Conservation (phyloP, 2,797 vertebrate species). For the Acropternis orthonyx region DNA sequence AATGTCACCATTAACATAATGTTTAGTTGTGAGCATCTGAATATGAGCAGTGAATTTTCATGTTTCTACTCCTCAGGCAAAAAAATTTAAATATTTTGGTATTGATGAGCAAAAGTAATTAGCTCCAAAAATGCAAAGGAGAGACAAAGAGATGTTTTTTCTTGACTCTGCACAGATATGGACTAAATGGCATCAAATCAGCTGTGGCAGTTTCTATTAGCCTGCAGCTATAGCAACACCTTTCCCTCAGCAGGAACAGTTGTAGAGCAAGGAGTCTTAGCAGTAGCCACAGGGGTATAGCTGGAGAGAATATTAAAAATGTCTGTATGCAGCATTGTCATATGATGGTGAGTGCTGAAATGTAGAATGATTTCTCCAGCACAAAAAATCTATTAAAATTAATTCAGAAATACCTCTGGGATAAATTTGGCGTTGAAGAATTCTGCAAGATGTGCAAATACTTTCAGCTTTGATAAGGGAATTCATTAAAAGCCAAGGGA, state of each 20-base stretch:
- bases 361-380: conserved; percentile 35
- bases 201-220: conserved; percentile 49
- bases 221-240: conserved; percentile 61
- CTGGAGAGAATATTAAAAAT: conserved; percentile 53
- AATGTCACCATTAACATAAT: background rate
- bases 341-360: conserved; percentile 38
- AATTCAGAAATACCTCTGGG: conserved; percentile 53
- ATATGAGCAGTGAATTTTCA: background rate
- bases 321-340: conserved; percentile 18
- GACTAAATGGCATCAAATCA: conserved; percentile 48
- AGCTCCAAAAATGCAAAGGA: conserved; percentile 4
- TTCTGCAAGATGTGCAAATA: conserved; percentile 63
- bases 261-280: conserved; percentile 57
- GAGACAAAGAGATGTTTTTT: background rate
- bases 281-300: conserved; percentile 49
- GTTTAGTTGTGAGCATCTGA: background rate
- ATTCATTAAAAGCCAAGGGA: conserved; percentile 45
- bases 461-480: conserved; percentile 47
- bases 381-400: conserved; percentile 58
- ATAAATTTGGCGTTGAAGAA: conserved; percentile 54
- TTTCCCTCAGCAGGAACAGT: conserved; percentile 54
- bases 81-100: background rate
- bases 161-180: background rate
- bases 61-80: background rate
- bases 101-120: background rate